Evolutionary conservation across 2,113 vertebrate genomes (phyloP), one percentile per base, ranked within the genome.

Genomic region (Equus przewalskii): DNA sequence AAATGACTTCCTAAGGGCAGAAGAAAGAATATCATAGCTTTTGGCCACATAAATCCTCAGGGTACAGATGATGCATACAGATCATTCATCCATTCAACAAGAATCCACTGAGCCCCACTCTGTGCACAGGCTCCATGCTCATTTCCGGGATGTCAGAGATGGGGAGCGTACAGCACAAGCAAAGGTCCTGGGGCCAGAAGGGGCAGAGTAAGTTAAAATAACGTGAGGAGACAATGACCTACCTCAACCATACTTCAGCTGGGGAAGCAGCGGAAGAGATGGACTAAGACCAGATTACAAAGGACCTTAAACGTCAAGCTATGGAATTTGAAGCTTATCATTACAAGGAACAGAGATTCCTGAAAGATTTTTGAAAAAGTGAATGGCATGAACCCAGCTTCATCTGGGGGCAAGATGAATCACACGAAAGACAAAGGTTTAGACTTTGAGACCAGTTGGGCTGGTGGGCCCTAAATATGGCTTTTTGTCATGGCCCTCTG

Each of bases 1-100:
- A 97, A 78, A 99, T 98, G 49, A 99, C 98, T 98, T 99, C 99
- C 99, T 99, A 54, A 33, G 33, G 67, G 28, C 44, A 98, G 58
- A 92, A 97, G 56, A 84, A 96, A 85, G 70, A 82, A 22, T 58
- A 41, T 0, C 81, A 87, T 0, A 54, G 44, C 36, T n/a, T 90
- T 73, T 85, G 33, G 7, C 56, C 24, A 67, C 22, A 44, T 44
- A 91, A 41, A 44, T 73, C 69, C n/a, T 54, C n/a, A 67, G 36
- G 2, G 44, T 24, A 36, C 28, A 87, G 58, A 46, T 14, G 58
- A 62, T 46, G 16, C 8, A 78, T 49, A 28, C 51, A 54, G 84
- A 58, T 70, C 46, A 70, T 6, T 21, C 26, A 18, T 36, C 21
- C 9, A 8, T 58, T 82, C 14, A 67, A 26, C 4, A 67, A 33